Percentiles rank a stretch among this genome's conserved stretches.
These are phyloP conservation scores for Hydrochoerus hydrochaeris DNA, from an alignment of 2,113 vertebrate genomes.

Conservation along the genomic window DNA sequence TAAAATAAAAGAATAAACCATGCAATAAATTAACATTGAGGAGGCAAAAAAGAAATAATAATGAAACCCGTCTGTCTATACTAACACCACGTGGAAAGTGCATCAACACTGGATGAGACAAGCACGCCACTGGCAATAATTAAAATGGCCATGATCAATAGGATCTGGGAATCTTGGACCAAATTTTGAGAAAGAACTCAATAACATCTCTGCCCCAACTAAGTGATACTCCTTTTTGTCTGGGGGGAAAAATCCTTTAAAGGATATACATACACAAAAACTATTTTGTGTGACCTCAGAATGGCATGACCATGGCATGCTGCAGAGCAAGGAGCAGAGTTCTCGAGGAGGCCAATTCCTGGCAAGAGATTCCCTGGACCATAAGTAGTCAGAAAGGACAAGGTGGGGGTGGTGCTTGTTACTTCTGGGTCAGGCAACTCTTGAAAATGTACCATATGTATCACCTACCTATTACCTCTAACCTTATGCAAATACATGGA, in stretches of 20 bases:
- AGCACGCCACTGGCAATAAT: constrained; percentile 84
- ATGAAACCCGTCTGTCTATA: constrained; percentile 88
- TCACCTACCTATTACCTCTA: constrained; percentile 51
- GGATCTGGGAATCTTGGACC: constrained; percentile 66
- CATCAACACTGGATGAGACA: constrained; percentile 90
- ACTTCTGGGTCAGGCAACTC: constrained; percentile 75
- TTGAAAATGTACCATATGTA: constrained; percentile 63
- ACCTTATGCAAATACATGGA: constrained; percentile 52
- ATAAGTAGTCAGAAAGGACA: neutral
- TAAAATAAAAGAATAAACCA: constrained; percentile 91
- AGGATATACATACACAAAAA: constrained; percentile 71
- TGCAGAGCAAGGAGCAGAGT: constrained; percentile 66
- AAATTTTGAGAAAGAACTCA: constrained; percentile 71
- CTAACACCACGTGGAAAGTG: constrained; percentile 90
- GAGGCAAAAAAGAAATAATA: constrained; percentile 86
- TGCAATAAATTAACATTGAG: constrained; percentile 96
- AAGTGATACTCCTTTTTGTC: constrained; percentile 67
- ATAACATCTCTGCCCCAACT: constrained; percentile 64
- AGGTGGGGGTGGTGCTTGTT: constrained; percentile 44
- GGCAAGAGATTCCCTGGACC: constrained; percentile 44
- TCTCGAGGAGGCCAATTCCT: constrained; percentile 12
- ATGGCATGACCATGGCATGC: constrained; percentile 65
- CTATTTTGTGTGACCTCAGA: constrained; percentile 76
- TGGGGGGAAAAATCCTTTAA: constrained; percentile 75
- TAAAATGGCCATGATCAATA: constrained; percentile 85